phyloP scores from a whole-genome alignment of 2,888 invertebrate species.

The Mamestra brassicae region DNA sequence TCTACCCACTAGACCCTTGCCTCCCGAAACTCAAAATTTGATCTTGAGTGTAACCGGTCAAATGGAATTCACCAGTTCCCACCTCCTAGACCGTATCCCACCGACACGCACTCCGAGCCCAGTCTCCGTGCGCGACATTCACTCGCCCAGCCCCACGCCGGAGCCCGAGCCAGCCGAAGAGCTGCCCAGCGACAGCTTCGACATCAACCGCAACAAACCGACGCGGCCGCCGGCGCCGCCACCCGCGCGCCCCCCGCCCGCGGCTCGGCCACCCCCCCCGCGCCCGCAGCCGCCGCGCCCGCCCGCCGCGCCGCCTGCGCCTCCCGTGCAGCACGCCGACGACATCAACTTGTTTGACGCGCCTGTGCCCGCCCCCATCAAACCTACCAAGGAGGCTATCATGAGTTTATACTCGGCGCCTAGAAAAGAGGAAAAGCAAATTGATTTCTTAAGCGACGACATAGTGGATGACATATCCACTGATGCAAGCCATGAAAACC shows the following conservation, averaged over 20 bases:
- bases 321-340: conserved; percentile 76
- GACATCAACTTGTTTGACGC: conserved; percentile 91
- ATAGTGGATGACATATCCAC: conserved; percentile 81
- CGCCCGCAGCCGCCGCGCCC: conserved; percentile 89
- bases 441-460: conserved; percentile 91
- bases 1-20: conserved; percentile 92
- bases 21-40: conserved; percentile 96
- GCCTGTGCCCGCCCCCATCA: conserved; percentile 86
- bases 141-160: conserved; percentile 96
- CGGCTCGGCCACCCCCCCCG: conserved; percentile 82
- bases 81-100: conserved; percentile 95
- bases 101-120: conserved; percentile 97
- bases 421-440: conserved; percentile 84
- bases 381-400: conserved; percentile 91
- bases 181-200: conserved; percentile 74
- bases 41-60: conserved; percentile 96
- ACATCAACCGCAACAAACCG: conserved; percentile 85
- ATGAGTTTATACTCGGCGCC: conserved; percentile 90
- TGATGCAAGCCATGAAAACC: conserved; percentile 62
- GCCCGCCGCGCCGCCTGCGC: conserved; percentile 83
- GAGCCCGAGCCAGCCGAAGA: conserved; percentile 87
- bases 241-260: conserved; percentile 76
- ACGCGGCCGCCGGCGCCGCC: conserved; percentile 80
- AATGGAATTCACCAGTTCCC: conserved; percentile 96
- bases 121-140: conserved; percentile 95